These are phyloP conservation scores for Serranus cabrilla DNA, from an alignment of 2,797 vertebrate genomes.

Conservation along the genomic window DNA sequence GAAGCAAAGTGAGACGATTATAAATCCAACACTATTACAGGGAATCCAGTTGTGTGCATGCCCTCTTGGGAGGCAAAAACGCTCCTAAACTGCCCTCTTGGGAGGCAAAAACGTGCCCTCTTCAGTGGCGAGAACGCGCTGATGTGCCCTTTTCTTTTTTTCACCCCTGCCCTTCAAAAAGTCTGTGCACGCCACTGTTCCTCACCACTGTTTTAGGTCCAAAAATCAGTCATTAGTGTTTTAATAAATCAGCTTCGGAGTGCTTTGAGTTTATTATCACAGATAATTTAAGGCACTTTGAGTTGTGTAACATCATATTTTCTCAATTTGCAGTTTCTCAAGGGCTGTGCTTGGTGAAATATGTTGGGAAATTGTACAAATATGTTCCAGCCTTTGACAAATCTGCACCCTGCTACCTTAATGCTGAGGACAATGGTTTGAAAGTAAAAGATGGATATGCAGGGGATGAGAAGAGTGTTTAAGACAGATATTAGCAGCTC, in stretches of 20 bases:
- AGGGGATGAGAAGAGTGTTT: not conserved
- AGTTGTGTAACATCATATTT: constrained; percentile 22
- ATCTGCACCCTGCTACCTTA: not conserved
- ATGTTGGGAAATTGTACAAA: constrained; percentile 28
- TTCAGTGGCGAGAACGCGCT: too few relatives aligned
- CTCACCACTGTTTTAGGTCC: not conserved
- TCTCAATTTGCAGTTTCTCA: constrained; percentile 17
- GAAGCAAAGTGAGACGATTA: constrained; percentile 13
- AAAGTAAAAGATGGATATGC: constrained; percentile 7
- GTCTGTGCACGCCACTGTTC: too few relatives aligned
- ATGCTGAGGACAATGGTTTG: constrained; percentile 13
- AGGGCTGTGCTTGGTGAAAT: not conserved
- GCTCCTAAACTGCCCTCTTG: too few relatives aligned
- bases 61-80: too few relatives aligned
- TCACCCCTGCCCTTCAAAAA: too few relatives aligned
- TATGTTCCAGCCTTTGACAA: not conserved
- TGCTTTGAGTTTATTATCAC: constrained; percentile 11
- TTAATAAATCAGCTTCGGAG: constrained; percentile 8
- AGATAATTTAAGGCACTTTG: constrained; percentile 19
- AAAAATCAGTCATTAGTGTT: constrained; percentile 27
- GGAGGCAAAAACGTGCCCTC: too few relatives aligned
- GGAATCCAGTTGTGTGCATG: too few relatives aligned
- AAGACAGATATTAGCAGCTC: constrained; percentile 3
- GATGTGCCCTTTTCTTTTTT: too few relatives aligned
- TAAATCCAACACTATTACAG: not conserved